Percentiles rank a stretch among this genome's conserved stretches.
phyloP scores from a whole-genome alignment of 2,113 vertebrate species.

The Aythya baeri region DNA sequence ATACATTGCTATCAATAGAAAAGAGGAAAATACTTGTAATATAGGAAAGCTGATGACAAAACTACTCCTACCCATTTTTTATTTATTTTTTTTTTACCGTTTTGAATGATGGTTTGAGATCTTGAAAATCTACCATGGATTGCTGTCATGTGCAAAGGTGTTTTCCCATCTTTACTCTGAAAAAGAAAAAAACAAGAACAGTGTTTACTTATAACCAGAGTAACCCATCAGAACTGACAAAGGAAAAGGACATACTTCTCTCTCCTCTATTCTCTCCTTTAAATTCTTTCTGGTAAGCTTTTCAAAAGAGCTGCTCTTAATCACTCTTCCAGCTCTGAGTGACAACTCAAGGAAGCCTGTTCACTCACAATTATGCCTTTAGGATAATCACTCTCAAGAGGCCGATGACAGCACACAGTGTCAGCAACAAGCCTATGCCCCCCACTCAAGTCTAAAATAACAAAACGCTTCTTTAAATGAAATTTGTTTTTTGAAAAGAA shows the following conservation, averaged over 20 bases:
- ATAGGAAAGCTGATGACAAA: background rate
- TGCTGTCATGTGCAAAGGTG: conserved; percentile 97
- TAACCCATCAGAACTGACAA: background rate
- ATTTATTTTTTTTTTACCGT: conserved; percentile 81
- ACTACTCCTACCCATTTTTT: background rate
- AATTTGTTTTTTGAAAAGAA: background rate
- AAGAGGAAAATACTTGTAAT: background rate
- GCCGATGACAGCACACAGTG: background rate
- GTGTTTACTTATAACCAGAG: background rate
- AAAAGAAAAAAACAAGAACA: background rate
- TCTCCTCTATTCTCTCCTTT: background rate
- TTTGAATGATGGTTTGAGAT: conserved; percentile 98
- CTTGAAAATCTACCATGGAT: conserved; percentile 98
- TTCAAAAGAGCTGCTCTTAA: background rate
- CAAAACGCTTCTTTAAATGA: background rate
- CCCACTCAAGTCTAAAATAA: background rate
- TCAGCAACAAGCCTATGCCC: background rate
- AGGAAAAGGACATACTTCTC: background rate
- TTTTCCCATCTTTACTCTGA: conserved; percentile 99
- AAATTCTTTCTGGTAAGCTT: background rate
- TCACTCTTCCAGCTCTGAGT: background rate
- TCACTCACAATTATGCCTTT: background rate
- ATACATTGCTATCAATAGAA: background rate
- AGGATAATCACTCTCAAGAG: background rate
- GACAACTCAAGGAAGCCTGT: background rate